A percentile compares a stretch with the other conserved stretches of the same genome.
Conservation (phyloP, 1,140 invertebrate genomes). For the Heliconius eleuchia region DNA sequence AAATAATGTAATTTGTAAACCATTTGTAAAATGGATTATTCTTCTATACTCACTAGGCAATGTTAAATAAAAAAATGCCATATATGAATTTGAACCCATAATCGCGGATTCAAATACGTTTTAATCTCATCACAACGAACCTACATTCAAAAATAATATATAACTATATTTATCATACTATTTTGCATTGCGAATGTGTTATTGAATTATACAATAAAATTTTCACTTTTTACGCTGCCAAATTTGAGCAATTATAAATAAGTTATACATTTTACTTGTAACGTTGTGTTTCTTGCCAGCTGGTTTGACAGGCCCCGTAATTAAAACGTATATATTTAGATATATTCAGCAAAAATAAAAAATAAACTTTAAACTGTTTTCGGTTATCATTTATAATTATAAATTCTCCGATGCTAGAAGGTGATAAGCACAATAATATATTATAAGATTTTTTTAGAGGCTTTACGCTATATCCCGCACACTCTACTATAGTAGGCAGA, state of each 20-base stretch:
- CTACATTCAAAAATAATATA: constrained; percentile 25
- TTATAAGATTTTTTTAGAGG: too few relatives aligned
- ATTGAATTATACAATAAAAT: constrained; percentile 31
- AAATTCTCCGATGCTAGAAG: background rate
- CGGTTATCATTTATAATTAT: background rate
- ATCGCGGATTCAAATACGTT: background rate
- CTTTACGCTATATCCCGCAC: too few relatives aligned
- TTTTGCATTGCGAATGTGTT: constrained; percentile 26
- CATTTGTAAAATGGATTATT: too few relatives aligned
- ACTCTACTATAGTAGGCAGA: too few relatives aligned
- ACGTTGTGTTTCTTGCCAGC: constrained; percentile 5
- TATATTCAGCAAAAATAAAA: background rate
- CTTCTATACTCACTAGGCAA: too few relatives aligned
- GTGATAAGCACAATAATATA: too few relatives aligned
- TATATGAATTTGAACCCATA: too few relatives aligned
- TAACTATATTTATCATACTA: constrained; percentile 13
- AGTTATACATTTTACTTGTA: constrained; percentile 15
- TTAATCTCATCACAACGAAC: background rate
- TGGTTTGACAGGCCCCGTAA: background rate
- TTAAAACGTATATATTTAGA: background rate
- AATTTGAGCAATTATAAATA: constrained; percentile 31
- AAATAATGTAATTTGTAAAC: too few relatives aligned
- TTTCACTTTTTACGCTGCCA: constrained; percentile 24
- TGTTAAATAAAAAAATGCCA: too few relatives aligned
- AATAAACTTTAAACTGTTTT: background rate